Percentiles rank a stretch among this genome's conserved stretches.
These are phyloP conservation scores for Xiphophorus couchianus DNA, from an alignment of 2,113 vertebrate genomes.

Conservation along the genomic window DNA sequence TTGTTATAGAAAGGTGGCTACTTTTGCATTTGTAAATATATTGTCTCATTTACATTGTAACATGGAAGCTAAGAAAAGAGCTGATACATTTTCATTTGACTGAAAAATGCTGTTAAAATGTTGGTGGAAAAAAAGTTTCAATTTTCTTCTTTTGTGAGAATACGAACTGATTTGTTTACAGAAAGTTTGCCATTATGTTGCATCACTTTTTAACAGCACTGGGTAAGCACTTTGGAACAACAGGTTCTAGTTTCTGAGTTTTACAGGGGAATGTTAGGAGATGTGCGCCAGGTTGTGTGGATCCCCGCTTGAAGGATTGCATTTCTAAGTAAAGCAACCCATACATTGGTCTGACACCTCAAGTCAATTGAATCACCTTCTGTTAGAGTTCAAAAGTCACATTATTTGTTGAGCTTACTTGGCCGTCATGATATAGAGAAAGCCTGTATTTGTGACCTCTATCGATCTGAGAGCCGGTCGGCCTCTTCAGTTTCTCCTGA, in stretches of 20 bases:
- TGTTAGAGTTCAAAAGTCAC: conserved; percentile 58
- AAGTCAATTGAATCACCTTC: conserved; percentile 30
- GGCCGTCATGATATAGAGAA: conserved; percentile 39
- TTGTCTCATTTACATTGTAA: too few relatives aligned
- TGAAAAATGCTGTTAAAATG: neutral
- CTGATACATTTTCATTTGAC: neutral
- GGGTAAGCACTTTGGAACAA: too few relatives aligned
- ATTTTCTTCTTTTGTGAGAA: too few relatives aligned
- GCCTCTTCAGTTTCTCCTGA: conserved; percentile 42
- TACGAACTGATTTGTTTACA: neutral
- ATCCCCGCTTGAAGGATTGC: neutral
- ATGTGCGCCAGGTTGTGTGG: neutral
- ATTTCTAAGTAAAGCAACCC: neutral
- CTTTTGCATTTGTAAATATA: too few relatives aligned
- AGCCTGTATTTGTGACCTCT: conserved; percentile 39
- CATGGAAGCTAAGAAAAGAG: too few relatives aligned
- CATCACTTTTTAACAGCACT: neutral
- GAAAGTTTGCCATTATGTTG: neutral
- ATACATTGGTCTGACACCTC: conserved; percentile 28
- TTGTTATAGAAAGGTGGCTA: too few relatives aligned
- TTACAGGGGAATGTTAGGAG: neutral
- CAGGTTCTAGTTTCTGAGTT: neutral
- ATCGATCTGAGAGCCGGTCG: conserved; percentile 60
- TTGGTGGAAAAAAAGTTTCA: too few relatives aligned
- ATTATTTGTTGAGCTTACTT: conserved; percentile 36